Percentiles rank a stretch among this genome's conserved stretches.
These are phyloP conservation scores for Sarcophaga peregrina DNA, from an alignment of 1,140 invertebrate genomes.

Conservation along the genomic window DNA sequence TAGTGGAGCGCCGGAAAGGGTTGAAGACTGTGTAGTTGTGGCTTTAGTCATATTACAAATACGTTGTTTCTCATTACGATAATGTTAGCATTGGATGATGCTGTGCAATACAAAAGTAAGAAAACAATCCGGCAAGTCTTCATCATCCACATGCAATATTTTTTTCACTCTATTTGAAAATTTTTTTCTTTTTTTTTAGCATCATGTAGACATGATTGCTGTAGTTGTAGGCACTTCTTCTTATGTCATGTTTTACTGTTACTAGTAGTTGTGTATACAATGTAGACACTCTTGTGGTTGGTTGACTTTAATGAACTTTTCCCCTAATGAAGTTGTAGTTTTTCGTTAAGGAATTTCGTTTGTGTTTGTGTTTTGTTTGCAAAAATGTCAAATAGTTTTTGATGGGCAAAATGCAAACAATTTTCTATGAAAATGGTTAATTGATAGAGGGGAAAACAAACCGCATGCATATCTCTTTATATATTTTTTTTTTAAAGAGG, in stretches of 20 bases:
- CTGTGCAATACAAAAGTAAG: neutral
- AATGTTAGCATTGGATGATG: slow-evolving; percentile 11
- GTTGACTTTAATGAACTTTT: slow-evolving; percentile 21
- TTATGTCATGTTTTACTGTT: too few species aligned
- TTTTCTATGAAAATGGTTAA: neutral
- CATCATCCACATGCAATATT: neutral
- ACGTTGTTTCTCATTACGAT: slow-evolving; percentile 1
- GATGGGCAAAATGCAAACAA: neutral
- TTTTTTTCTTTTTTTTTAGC: too few species aligned
- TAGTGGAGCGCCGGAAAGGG: neutral
- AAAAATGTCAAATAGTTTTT: neutral
- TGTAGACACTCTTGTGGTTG: neutral
- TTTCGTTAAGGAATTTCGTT: neutral
- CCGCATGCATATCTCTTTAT: too few species aligned
- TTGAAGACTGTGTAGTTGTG: neutral
- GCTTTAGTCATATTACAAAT: neutral
- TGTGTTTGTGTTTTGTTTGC: neutral
- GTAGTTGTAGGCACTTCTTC: too few species aligned
- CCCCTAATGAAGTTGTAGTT: slow-evolving; percentile 5
- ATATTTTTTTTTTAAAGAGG: too few species aligned
- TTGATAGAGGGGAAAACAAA: neutral
- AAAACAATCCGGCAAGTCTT: too few species aligned
- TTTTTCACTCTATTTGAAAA: neutral
- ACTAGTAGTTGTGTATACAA: too few species aligned
- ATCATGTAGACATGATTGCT: too few species aligned